phyloP scores from a whole-genome alignment of 2,888 invertebrate genomes.

The Apodemia duryi region DNA sequence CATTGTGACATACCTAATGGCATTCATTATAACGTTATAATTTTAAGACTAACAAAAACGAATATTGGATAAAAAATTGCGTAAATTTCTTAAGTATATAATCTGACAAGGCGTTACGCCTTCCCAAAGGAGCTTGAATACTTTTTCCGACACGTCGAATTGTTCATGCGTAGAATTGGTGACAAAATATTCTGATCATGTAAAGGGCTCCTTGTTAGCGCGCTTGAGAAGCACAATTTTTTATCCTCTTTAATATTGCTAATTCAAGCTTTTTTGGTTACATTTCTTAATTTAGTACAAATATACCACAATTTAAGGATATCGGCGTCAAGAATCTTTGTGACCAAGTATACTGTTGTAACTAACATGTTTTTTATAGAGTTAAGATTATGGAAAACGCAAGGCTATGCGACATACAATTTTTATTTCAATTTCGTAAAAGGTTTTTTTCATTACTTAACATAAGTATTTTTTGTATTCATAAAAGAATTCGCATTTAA shows the following conservation, averaged over 20 bases:
- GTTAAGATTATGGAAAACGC: too few species aligned
- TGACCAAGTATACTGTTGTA: too few species aligned
- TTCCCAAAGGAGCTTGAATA: constrained; percentile 61
- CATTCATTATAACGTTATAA: not conserved
- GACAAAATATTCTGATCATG: constrained; percentile 76
- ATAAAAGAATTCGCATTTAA: too few species aligned
- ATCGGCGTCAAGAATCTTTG: too few species aligned
- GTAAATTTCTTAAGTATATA: constrained; percentile 9
- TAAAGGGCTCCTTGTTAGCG: constrained; percentile 66
- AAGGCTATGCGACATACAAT: too few species aligned
- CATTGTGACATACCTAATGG: too few species aligned
- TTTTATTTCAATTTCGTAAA: too few species aligned
- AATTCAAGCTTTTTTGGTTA: not conserved
- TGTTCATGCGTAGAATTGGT: constrained; percentile 68
- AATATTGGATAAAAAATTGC: constrained; percentile 1
- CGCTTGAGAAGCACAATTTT: constrained; percentile 56
- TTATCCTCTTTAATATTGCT: constrained; percentile 12
- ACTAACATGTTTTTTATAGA: too few species aligned
- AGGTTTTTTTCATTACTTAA: too few species aligned
- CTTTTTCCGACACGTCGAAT: constrained; percentile 61
- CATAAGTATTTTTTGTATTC: too few species aligned
- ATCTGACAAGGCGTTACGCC: constrained; percentile 26
- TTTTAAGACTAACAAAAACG: not conserved
- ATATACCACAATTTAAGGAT: too few species aligned
- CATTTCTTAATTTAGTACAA: not conserved